A percentile compares a stretch with the other conserved stretches of the same genome.
These are phyloP conservation scores for Mormyrus iriodes DNA, from an alignment of 2,113 vertebrate species.

Conservation along the genomic window DNA sequence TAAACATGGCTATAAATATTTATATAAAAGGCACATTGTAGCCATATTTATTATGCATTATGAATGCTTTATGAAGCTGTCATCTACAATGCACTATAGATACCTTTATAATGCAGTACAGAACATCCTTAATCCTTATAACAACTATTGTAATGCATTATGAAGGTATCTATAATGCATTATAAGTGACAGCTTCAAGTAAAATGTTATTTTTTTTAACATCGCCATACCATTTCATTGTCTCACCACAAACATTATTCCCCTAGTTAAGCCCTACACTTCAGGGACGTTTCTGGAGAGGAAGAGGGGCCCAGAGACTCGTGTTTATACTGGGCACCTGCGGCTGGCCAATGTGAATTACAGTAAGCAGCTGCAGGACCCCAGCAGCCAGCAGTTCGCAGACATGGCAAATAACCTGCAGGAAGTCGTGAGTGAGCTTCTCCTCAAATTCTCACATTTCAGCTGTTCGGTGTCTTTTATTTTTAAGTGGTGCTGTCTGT, in stretches of 20 bases:
- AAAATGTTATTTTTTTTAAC: neutral
- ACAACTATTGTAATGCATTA: neutral
- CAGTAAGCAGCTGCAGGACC: slow-evolving; percentile 45
- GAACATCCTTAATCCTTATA: neutral
- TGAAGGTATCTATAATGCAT: neutral
- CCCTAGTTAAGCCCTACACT: neutral
- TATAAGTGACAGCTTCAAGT: neutral
- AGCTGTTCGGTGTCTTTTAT: neutral
- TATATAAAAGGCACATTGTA: neutral
- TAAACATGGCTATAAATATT: neutral
- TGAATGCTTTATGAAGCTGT: neutral
- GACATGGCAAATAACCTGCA: slow-evolving; percentile 40
- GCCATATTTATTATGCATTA: neutral
- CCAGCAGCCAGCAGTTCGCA: slow-evolving; percentile 42
- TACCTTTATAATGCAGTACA: neutral
- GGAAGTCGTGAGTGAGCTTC: slow-evolving; percentile 47
- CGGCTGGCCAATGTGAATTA: slow-evolving; percentile 38
- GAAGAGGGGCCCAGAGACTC: neutral
- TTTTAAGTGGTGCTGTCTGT: neutral
- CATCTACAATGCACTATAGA: neutral
- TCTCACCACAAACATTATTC: neutral
- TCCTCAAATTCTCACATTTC: neutral
- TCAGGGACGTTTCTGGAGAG: neutral
- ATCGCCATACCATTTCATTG: neutral
- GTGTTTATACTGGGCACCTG: slow-evolving; percentile 60